A percentile compares a stretch with the other conserved stretches of the same genome.
phyloP scores from a whole-genome alignment of 2,113 vertebrate genomes.

The Amphiprion percula region DNA sequence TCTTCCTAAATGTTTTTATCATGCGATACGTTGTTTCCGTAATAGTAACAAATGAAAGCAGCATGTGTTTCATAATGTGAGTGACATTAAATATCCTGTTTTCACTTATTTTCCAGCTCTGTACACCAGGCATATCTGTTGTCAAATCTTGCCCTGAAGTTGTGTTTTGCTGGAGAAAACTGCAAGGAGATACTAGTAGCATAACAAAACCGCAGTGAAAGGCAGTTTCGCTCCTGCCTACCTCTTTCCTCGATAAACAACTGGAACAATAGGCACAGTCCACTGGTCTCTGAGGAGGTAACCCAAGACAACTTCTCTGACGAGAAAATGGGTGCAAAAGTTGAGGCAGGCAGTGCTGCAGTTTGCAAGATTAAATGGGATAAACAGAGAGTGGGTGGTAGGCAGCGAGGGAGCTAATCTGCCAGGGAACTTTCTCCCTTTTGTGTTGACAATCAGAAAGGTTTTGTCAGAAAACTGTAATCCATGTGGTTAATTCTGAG shows the following conservation, averaged over 20 bases:
- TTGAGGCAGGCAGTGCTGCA: slow-evolving; percentile 24
- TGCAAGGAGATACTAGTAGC: slow-evolving; percentile 71
- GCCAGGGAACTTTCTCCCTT: slow-evolving; percentile 52
- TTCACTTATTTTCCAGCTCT: background rate
- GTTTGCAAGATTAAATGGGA: slow-evolving; percentile 49
- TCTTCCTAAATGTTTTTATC: no score
- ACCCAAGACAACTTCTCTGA: slow-evolving; percentile 58
- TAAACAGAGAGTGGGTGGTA: slow-evolving; percentile 43
- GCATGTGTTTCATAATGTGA: background rate
- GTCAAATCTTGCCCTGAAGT: slow-evolving; percentile 37
- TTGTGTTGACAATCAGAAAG: slow-evolving; percentile 54
- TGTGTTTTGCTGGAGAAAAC: slow-evolving; percentile 26
- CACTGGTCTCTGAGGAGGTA: slow-evolving; percentile 64
- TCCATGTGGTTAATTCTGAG: slow-evolving; percentile 45
- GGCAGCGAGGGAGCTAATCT: slow-evolving; percentile 36
- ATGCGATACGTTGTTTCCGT: background rate
- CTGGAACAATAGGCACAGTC: slow-evolving; percentile 59
- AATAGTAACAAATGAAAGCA: background rate
- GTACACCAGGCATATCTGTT: slow-evolving; percentile 29
- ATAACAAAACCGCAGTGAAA: slow-evolving; percentile 67
- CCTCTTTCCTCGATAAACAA: slow-evolving; percentile 67
- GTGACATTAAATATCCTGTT: background rate
- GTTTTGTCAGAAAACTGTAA: slow-evolving; percentile 60
- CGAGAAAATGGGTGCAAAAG: slow-evolving; percentile 12
- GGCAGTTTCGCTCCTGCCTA: slow-evolving; percentile 80